These are phyloP conservation scores for Stigmatopora argus DNA, from an alignment of 2,113 vertebrate species.

Conservation along the genomic window DNA sequence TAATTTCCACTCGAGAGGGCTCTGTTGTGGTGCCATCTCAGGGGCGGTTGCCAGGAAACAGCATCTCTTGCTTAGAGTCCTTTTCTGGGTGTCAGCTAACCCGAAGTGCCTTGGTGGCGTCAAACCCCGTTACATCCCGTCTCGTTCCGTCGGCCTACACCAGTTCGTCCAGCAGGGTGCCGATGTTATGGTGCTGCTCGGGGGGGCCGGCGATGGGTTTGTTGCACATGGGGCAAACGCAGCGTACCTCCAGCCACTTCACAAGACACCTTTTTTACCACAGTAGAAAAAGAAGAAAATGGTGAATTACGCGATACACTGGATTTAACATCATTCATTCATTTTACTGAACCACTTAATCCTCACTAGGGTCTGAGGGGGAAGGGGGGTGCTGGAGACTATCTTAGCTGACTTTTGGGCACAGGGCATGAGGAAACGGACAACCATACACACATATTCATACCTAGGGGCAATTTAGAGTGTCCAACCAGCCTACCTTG, in stretches of 20 bases:
- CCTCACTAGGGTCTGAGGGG: no score
- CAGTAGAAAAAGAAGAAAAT: no score
- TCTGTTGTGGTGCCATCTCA: conserved; percentile 41
- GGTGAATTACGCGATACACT: no score
- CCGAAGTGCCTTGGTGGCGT: conserved; percentile 33
- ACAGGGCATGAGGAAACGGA: no score
- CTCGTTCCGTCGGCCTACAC: conserved; percentile 50
- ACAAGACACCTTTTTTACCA: conserved; percentile 63
- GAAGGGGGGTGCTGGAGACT: no score
- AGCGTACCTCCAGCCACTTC: conserved; percentile 74
- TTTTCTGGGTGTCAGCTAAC: conserved; percentile 51
- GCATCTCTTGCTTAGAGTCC: conserved; percentile 47
- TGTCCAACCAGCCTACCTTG: no score
- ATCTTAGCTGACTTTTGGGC: no score
- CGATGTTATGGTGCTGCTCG: conserved; percentile 68
- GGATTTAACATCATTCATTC: no score
- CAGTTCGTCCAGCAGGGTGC: conserved; percentile 65
- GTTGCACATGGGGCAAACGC: conserved; percentile 74
- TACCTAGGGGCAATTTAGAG: no score
- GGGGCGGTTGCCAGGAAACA: conserved; percentile 61
- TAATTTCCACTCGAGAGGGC: conserved; percentile 56
- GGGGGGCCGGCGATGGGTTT: conserved; percentile 64
- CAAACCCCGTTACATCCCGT: conserved; percentile 12
- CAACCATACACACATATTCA: no score
- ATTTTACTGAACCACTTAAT: no score